Conservation (phyloP, 1,140 invertebrate genomes). For the Argopecten irradians region DNA sequence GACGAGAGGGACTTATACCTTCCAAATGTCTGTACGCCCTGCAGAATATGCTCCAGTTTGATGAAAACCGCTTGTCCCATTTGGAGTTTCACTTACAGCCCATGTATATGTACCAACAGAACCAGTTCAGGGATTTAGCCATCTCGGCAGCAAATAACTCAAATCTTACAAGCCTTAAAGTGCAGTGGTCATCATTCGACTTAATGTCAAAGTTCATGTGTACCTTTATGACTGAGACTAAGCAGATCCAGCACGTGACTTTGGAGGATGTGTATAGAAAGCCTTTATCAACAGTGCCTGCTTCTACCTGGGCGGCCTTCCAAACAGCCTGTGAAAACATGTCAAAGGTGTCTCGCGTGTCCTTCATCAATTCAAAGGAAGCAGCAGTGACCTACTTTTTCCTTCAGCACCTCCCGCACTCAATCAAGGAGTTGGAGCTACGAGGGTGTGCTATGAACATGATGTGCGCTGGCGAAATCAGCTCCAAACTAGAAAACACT, state of each 20-base stretch:
- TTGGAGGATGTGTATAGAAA: constrained; percentile 48
- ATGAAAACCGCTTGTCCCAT: constrained; percentile 48
- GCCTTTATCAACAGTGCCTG: constrained; percentile 44
- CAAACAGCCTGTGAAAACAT: constrained; percentile 60
- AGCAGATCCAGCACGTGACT: constrained; percentile 47
- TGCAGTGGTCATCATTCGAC: constrained; percentile 59
- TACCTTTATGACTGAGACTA: constrained; percentile 41
- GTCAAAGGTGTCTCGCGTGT: constrained; percentile 50
- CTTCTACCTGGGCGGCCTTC: constrained; percentile 61
- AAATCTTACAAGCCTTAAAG: constrained; percentile 49
- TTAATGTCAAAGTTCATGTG: constrained; percentile 60
- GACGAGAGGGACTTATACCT: constrained; percentile 53
- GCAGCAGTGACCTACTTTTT: constrained; percentile 61
- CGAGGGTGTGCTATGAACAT: constrained; percentile 61
- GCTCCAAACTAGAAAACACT: constrained; percentile 59
- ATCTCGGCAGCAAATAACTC: constrained; percentile 42
- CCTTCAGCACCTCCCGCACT: constrained; percentile 59
- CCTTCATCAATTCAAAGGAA: constrained; percentile 52
- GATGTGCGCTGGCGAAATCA: constrained; percentile 62
- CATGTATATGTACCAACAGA: constrained; percentile 48
- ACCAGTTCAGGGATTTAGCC: constrained; percentile 52
- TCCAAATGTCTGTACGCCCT: constrained; percentile 54
- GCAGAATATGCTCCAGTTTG: constrained; percentile 37
- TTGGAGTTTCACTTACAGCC: constrained; percentile 60
- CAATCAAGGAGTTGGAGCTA: constrained; percentile 57